Base-by-base conservation (phyloP, 2,888 invertebrate genomes). In the Polyommatus iphigenia region DNA sequence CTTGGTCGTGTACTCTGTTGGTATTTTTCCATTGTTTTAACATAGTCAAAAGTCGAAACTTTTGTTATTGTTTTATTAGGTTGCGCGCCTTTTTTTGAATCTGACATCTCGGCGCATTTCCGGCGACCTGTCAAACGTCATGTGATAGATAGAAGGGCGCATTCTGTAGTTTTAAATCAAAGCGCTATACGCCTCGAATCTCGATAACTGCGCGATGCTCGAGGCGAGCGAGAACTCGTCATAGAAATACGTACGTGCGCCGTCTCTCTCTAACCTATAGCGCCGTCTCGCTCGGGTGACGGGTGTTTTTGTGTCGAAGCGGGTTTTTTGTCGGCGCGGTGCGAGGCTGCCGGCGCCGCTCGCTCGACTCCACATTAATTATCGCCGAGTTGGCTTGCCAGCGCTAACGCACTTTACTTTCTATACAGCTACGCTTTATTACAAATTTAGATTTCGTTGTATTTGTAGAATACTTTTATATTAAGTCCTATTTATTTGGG, bases 101-200 rank as follows among this genome's bases (percentile, higher is more conserved):
- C 86, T 93, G 94, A 93, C 94, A 93, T 91, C 84, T 89, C 87
- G 85, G 83, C 85, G 88, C 87, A 88, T 91, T 92, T 91, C 92
- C 92, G 91, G 88, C 89, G 91, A 92, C 87, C 94, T 94, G 94
- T 94, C 94, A 94, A 93, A 93, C 91, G 90, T 93, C 94, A 94
- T 93, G 92, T 94, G 94, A 93, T 93, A 91, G 91, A 93, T 93
- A 93, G 92, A 94, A 94, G 94, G 94, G 94, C 92, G 90, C 92
- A 92, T 90, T 93, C 89, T 86, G 87, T 87, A 83, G 92, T 93
- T 92, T 92, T 93, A 94, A 94, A 93, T 93, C 91, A 92, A 92
- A 92, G 89, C 91, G 91, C 90, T 89, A 90, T 90, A 90, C 87
- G 88, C 85, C 84, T 89, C 85, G 88, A 87, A 88, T 90, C 90